A percentile compares a stretch with the other conserved stretches of the same genome.
phyloP scores from a whole-genome alignment of 2,113 vertebrate species.

The Empidonax alnorum region DNA sequence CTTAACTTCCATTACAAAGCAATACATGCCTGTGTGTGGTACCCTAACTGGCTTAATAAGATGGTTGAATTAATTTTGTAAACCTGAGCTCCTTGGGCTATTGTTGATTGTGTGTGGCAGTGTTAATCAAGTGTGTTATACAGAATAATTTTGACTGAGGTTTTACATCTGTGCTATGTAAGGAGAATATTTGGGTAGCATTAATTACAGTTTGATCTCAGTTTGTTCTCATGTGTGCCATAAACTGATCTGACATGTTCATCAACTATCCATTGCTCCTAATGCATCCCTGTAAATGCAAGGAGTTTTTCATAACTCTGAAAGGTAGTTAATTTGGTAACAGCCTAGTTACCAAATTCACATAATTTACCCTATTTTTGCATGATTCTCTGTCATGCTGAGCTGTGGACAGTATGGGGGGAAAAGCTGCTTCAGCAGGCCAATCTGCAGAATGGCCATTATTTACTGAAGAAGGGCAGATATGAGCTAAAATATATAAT shows the following conservation, averaged over 20 bases:
- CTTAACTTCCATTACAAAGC: background rate
- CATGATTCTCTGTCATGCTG: background rate
- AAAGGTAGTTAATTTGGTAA: background rate
- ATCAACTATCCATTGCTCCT: background rate
- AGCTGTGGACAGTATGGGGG: background rate
- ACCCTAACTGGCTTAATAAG: background rate
- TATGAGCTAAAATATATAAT: background rate
- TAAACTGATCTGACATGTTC: background rate
- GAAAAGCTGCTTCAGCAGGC: background rate
- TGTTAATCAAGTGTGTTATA: background rate
- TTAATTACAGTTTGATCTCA: background rate
- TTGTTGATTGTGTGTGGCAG: background rate
- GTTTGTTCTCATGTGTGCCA: background rate
- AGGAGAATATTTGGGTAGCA: background rate
- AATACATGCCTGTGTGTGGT: background rate
- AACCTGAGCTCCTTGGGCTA: background rate
- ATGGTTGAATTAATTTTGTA: background rate
- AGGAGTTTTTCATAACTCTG: background rate
- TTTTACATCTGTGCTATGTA: background rate
- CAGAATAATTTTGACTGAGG: background rate
- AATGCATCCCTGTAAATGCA: background rate
- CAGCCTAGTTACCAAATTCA: background rate
- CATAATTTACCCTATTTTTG: background rate
- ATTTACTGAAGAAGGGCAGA: background rate
- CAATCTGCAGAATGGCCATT: background rate